These are phyloP conservation scores for Nesidiocoris tenuis DNA, from an alignment of 2,888 invertebrate species.

Conservation along the genomic window DNA sequence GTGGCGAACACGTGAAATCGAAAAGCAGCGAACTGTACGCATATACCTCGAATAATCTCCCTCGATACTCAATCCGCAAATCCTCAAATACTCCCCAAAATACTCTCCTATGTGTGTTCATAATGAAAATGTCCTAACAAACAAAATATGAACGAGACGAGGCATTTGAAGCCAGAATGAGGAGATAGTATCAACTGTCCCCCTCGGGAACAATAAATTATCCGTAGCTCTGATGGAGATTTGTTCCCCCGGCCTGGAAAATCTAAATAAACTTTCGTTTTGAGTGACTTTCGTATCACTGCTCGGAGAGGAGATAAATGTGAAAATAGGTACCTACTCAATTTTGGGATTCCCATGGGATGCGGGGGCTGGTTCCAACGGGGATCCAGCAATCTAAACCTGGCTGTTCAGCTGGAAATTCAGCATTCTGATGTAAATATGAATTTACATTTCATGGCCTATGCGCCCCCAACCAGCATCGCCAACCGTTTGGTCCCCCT, in stretches of 20 bases:
- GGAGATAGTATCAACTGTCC: too few relatives aligned
- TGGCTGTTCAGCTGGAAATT: not conserved
- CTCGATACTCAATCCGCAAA: too few relatives aligned
- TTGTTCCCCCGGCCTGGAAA: not conserved
- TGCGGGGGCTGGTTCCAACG: not conserved
- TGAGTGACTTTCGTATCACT: not conserved
- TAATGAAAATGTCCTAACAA: too few relatives aligned
- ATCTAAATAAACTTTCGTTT: not conserved
- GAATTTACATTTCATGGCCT: not conserved
- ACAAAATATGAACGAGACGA: not conserved
- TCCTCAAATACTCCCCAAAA: too few relatives aligned
- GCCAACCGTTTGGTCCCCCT: not conserved
- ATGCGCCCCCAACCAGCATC: not conserved
- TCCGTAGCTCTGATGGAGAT: not conserved
- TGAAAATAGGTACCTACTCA: not conserved
- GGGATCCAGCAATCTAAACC: not conserved
- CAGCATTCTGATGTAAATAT: not conserved
- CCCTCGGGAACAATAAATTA: not conserved
- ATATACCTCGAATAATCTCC: too few relatives aligned
- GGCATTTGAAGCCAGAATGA: not conserved
- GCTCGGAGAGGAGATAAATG: not conserved
- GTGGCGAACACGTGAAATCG: too few relatives aligned
- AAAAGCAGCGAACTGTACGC: too few relatives aligned
- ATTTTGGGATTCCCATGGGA: not conserved
- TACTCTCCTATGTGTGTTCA: too few relatives aligned